These are phyloP conservation scores for Zosterops lateralis DNA, from an alignment of 2,113 vertebrate species.

Conservation along the genomic window DNA sequence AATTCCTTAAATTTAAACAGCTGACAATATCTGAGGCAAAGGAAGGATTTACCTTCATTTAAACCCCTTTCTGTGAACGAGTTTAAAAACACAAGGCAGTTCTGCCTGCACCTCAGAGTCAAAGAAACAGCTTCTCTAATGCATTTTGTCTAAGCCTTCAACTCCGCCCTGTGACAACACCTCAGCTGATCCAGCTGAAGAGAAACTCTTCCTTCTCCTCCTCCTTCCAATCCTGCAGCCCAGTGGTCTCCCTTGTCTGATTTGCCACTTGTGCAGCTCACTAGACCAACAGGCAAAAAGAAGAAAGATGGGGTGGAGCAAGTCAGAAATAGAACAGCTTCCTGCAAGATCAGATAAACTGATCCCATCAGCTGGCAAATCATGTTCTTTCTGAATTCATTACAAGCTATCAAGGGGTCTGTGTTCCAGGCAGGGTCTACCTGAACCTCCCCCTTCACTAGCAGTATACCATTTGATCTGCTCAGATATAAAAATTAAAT, in stretches of 20 bases:
- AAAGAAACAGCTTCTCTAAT: not conserved
- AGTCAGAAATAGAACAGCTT: not conserved
- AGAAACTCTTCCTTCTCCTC: not conserved
- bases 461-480: not conserved
- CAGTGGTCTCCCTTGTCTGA: not conserved
- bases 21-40: not conserved
- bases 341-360: not conserved
- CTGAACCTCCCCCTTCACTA: not conserved
- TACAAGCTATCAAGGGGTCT: not conserved
- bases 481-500: not conserved
- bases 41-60: not conserved
- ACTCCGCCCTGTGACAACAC: not conserved
- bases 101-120: not conserved
- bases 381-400: not conserved
- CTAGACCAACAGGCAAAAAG: fast-evolving
- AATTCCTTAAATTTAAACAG: not conserved
- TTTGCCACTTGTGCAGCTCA: not conserved
- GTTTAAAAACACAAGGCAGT: not conserved
- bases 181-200: not conserved
- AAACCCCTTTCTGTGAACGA: not conserved
- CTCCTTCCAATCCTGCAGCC: not conserved
- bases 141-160: not conserved
- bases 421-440: not conserved
- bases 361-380: not conserved
- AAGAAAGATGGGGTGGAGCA: fast-evolving